These are phyloP conservation scores for Pandion haliaetus DNA, from an alignment of 2,113 vertebrate genomes.

Conservation along the genomic window DNA sequence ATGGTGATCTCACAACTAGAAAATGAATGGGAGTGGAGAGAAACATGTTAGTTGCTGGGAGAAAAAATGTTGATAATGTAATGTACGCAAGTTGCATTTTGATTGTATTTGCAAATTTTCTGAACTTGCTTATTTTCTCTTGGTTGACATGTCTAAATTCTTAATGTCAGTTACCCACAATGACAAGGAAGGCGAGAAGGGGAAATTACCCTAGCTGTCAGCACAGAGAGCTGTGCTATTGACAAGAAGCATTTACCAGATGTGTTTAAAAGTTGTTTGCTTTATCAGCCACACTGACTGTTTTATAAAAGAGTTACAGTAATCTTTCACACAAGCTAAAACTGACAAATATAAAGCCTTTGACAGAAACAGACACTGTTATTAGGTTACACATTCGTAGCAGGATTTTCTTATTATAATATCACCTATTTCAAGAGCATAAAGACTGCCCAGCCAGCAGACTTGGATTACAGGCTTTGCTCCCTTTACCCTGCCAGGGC, in stretches of 20 bases:
- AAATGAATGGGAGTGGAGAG: background rate
- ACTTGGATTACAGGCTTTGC: background rate
- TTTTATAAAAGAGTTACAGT: background rate
- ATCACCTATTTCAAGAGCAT: background rate
- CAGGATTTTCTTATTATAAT: background rate
- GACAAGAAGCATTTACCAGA: background rate
- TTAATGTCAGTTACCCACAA: background rate
- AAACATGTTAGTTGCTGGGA: background rate
- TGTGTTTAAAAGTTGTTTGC: background rate
- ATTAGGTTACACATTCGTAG: rapidly evolving
- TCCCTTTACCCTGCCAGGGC: background rate
- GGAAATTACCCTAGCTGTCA: background rate
- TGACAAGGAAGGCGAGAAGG: background rate
- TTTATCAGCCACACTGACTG: background rate
- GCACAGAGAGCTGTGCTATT: background rate
- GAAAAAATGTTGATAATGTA: background rate
- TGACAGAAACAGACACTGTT: background rate
- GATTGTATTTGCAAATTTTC: background rate
- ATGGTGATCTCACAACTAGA: background rate
- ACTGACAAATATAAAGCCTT: background rate
- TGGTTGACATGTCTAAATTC: background rate
- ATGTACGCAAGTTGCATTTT: background rate
- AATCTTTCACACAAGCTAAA: background rate
- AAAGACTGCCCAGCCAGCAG: background rate
- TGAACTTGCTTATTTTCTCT: background rate